Evolutionary conservation across 2,888 invertebrate species (phyloP), one percentile per base, ranked within the genome.

Genomic region (Xestia ashworthii): DNA sequence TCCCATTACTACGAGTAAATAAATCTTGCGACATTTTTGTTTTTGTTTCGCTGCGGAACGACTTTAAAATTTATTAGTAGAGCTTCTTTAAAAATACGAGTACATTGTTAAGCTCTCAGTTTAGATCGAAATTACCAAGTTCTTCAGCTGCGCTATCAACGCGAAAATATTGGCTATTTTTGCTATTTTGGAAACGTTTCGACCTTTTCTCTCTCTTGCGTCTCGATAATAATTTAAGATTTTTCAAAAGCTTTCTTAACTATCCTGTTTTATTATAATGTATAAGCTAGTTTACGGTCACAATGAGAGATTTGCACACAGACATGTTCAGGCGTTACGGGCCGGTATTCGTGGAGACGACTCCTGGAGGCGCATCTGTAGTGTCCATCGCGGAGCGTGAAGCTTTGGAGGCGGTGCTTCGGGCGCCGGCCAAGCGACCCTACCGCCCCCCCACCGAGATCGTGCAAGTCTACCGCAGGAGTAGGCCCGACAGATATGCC

Each of bases 391-490:
- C 98, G 48, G 97, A 98, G 72, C 97, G 97, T 55, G 94, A 94
- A 1, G 98, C 98, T 84, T 97, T 99, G 83, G 98, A 98, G 91
- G 97, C 97, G 50, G 98, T 99, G 25, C 95, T 98, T n/a, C 97
- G 97, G 86, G 97, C 97, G 81, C 97, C 98, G 19, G 98, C 98
- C 82, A 98, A 97, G 91, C 98, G 98, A 89, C 98, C 98, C 0
- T 97, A 98, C 89, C 97, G 99, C 32, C 99, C 99, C 19, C 98
- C 98, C 53, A 98, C 98, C 3, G 98, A 98, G 95, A 98, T 98
- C 85, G 98, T 98, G 44, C 98, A 98, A 69, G 97, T 97, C 88
- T 99, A 99, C 94, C 96, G 99, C 50, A 97, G 95, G 74, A 97
- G 97, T 65, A 96, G 98, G 32, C 98, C 98, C 0, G 99, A 99